A percentile compares a stretch with the other conserved stretches of the same genome.
Evolutionary conservation across 1,140 invertebrate species (phyloP).

Genomic region (Subanguina moxae): DNA sequence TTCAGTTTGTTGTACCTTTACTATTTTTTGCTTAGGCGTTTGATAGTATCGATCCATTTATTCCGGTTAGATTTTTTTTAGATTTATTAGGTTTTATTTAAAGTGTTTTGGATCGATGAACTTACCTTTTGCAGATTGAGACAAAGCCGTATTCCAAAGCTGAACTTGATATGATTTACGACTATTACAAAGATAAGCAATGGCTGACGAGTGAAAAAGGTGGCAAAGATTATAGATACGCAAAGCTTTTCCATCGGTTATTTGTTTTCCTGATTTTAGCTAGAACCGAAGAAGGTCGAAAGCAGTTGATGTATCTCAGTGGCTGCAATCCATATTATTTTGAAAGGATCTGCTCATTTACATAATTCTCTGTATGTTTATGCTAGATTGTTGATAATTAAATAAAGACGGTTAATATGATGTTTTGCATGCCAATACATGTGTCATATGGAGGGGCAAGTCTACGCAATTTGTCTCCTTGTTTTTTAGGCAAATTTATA

Average conservation of each 20-base stretch:
- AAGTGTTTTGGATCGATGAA: no score
- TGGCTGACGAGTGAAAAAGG: conserved; percentile 47
- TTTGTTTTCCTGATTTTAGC: conserved; percentile 19
- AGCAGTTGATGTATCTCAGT: conserved; percentile 51
- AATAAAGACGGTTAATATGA: no score
- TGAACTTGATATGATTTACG: conserved; percentile 45
- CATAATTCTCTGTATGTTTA: background rate
- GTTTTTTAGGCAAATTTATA: no score
- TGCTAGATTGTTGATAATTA: background rate
- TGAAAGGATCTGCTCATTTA: conserved; percentile 54
- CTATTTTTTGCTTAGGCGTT: conserved; percentile 41
- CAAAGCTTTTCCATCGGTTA: background rate
- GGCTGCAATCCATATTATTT: conserved; percentile 55
- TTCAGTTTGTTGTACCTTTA: background rate
- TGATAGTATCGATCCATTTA: conserved; percentile 52
- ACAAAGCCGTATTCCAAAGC: conserved; percentile 44
- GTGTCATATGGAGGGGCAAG: no score
- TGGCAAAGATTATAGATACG: conserved; percentile 15
- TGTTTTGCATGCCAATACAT: no score
- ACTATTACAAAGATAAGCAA: conserved; percentile 54
- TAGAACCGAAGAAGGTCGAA: conserved; percentile 43
- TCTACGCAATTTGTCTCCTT: no score
- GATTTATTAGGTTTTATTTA: no score
- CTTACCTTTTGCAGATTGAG: conserved; percentile 33
- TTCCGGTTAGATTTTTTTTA: conserved; percentile 34